These are phyloP conservation scores for Drosophila antonietae DNA, from an alignment of 2,888 invertebrate genomes.

Conservation along the genomic window DNA sequence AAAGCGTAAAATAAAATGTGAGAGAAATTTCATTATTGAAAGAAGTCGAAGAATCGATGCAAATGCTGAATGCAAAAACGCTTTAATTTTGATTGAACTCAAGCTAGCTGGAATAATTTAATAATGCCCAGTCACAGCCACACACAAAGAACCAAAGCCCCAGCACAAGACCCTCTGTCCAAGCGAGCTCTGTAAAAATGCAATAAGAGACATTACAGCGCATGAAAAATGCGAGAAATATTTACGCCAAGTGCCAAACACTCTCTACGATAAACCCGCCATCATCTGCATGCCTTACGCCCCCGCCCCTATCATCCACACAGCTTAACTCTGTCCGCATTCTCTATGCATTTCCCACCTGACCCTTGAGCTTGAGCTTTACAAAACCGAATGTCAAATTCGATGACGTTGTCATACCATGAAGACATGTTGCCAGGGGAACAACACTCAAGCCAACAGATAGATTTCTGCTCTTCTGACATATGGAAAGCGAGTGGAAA, in stretches of 20 bases:
- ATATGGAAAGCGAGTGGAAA: not conserved
- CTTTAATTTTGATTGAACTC: constrained; percentile 12
- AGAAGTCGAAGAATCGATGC: not conserved
- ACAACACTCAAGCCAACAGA: not conserved
- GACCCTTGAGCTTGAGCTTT: constrained; percentile 5
- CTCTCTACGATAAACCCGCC: not conserved
- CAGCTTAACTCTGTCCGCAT: constrained; percentile 19
- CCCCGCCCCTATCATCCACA: too few species aligned
- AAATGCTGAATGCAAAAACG: not conserved
- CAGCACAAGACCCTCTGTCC: not conserved
- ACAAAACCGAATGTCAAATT: constrained; percentile 36
- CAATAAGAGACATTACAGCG: constrained; percentile 56
- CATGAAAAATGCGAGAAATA: constrained; percentile 50
- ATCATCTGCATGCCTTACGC: not conserved
- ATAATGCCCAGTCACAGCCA: constrained; percentile 30
- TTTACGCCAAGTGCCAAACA: constrained; percentile 30
- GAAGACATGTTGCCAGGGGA: constrained; percentile 1
- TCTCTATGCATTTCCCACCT: constrained; percentile 57
- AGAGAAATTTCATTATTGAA: not conserved
- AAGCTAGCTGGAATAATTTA: constrained; percentile 43
- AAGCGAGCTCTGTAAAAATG: constrained; percentile 31
- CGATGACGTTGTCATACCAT: constrained; percentile 53
- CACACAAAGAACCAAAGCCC: constrained; percentile 10
- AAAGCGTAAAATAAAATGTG: constrained; percentile 5
- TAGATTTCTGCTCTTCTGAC: constrained; percentile 20